phyloP scores from a whole-genome alignment of 2,797 vertebrate species.

The Takifugu rubripes region DNA sequence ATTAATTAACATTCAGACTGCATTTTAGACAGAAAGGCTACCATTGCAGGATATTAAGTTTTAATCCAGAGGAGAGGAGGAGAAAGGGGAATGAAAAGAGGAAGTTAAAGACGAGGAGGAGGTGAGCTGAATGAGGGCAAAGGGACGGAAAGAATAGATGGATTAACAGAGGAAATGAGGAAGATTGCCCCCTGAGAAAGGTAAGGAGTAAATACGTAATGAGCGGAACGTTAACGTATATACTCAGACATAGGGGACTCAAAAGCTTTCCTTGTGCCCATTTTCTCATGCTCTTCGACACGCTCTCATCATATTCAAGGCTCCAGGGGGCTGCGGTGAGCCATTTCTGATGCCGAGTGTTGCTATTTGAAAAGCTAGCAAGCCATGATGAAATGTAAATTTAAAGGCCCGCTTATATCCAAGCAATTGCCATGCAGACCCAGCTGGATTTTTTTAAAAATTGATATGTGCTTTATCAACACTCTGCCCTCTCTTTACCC shows the following conservation, averaged over 20 bases:
- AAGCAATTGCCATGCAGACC: slow-evolving; percentile 2
- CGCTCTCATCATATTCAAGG: slow-evolving; percentile 14
- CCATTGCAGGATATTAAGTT: slow-evolving; percentile 61
- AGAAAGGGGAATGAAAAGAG: slow-evolving; percentile 27
- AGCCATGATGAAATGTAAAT: slow-evolving; percentile 36
- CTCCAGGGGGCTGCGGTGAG: slow-evolving; percentile 8
- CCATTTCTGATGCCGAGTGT: slow-evolving; percentile 37
- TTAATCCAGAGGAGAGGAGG: slow-evolving; percentile 52
- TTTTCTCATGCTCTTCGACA: slow-evolving; percentile 11
- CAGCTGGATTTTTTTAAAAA: slow-evolving; percentile 19
- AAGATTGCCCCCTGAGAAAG: slow-evolving; percentile 34
- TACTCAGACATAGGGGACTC: slow-evolving; percentile 15
- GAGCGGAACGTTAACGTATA: slow-evolving; percentile 2
- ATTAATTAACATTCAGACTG: slow-evolving; percentile 63
- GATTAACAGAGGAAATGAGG: slow-evolving; percentile 51
- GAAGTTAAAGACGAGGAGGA: slow-evolving; percentile 26
- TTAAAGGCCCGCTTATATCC: slow-evolving; percentile 18
- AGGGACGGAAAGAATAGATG: slow-evolving; percentile 35
- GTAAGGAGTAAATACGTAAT: slow-evolving; percentile 27
- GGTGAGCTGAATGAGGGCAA: slow-evolving; percentile 33
- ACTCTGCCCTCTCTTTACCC: slow-evolving; percentile 53
- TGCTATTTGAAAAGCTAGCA: slow-evolving; percentile 37
- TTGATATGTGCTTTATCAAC: slow-evolving; percentile 44
- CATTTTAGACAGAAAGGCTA: slow-evolving; percentile 57
- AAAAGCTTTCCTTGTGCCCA: slow-evolving; percentile 6